Evolutionary conservation across 2,797 vertebrate species (phyloP).

Genomic region (Loriculus beryllinus): DNA sequence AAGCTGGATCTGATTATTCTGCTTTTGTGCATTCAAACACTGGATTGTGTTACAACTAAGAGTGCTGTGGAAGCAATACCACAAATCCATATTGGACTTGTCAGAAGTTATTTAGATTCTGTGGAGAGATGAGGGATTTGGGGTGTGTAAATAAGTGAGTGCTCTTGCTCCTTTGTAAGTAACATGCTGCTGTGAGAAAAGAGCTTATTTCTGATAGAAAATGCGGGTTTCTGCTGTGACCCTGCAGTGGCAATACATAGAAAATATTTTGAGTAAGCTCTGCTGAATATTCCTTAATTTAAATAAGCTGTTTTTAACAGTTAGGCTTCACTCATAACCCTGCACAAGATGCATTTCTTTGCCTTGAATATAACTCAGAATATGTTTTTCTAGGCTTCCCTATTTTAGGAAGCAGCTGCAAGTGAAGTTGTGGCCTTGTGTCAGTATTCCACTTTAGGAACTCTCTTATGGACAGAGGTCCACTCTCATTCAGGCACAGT

Average conservation of each 20-base stretch:
- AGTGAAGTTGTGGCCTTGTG: background rate
- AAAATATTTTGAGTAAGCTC: background rate
- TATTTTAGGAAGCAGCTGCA: background rate
- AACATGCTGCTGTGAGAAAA: background rate
- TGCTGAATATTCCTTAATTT: background rate
- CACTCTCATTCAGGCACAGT: background rate
- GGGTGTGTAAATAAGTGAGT: background rate
- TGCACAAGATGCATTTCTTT: background rate
- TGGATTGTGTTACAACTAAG: background rate
- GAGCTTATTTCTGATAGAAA: background rate
- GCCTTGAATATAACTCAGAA: background rate
- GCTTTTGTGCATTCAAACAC: accelerated
- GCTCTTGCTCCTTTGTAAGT: background rate
- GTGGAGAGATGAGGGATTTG: background rate
- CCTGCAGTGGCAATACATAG: background rate
- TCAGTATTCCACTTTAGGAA: background rate
- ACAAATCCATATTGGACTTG: background rate
- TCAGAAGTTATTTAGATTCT: background rate
- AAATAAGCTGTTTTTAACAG: background rate
- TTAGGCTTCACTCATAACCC: background rate
- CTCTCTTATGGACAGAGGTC: background rate
- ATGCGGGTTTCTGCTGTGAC: background rate
- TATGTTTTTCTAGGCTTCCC: background rate
- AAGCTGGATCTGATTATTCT: background rate
- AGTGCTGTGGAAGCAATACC: background rate